phyloP scores from a whole-genome alignment of 2,888 invertebrate genomes.

The Agrotis puta region DNA sequence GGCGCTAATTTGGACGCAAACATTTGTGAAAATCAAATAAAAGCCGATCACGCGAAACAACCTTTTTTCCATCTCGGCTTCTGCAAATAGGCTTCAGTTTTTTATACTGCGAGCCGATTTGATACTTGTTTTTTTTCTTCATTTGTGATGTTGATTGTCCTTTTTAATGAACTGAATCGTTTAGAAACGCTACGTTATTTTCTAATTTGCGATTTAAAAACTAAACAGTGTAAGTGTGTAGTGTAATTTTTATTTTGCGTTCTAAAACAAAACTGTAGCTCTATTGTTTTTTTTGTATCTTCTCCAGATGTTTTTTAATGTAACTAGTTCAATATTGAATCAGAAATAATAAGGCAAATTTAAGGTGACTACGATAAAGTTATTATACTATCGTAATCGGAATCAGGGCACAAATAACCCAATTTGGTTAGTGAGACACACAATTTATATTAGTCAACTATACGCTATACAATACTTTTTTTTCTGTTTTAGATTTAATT shows the following conservation, averaged over 20 bases:
- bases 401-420: not conserved
- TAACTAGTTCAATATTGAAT: not conserved
- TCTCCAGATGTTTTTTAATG: too few relatives aligned
- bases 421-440: not conserved
- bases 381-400: too few relatives aligned
- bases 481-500: too few relatives aligned
- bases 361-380: not conserved
- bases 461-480: too few relatives aligned
- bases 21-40: conserved; percentile 90
- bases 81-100: conserved; percentile 83
- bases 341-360: not conserved
- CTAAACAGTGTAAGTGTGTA: too few relatives aligned
- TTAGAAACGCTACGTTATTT: not conserved
- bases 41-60: conserved; percentile 89
- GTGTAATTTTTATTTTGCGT: too few relatives aligned
- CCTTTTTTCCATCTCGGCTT: conserved; percentile 89
- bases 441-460: too few relatives aligned
- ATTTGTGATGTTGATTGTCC: not conserved
- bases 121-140: conserved; percentile 71
- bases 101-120: conserved; percentile 67
- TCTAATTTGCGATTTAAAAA: too few relatives aligned
- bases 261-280: not conserved
- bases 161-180: not conserved
- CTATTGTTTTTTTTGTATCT: too few relatives aligned
- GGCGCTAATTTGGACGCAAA: conserved; percentile 88